Conservation (phyloP, 2,888 invertebrate genomes). For the Hypomecis atomaria region DNA sequence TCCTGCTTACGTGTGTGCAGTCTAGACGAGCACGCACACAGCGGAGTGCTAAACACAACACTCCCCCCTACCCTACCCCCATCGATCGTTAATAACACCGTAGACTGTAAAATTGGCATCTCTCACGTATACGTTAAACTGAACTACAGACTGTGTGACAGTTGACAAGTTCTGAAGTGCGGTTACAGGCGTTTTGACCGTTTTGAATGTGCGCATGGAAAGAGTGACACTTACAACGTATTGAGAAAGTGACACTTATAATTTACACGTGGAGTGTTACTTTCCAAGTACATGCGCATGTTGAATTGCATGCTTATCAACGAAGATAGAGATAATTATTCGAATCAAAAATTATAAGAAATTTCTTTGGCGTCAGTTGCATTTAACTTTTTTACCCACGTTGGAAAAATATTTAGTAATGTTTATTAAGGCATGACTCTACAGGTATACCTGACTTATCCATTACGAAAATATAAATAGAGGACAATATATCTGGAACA, state of each 20-base stretch:
- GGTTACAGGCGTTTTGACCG: neutral
- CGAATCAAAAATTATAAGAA: too few relatives aligned
- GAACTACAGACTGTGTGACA: slow-evolving; percentile 3
- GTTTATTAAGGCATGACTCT: too few relatives aligned
- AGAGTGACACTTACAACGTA: neutral
- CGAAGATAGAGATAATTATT: too few relatives aligned
- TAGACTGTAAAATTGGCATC: slow-evolving; percentile 48
- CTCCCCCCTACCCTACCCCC: slow-evolving; percentile 30
- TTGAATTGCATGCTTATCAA: too few relatives aligned
- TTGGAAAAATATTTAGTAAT: too few relatives aligned
- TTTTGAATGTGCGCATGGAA: neutral
- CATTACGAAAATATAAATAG: too few relatives aligned
- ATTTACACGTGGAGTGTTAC: neutral
- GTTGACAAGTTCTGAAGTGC: neutral
- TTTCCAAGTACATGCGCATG: too few relatives aligned
- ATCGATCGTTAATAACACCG: slow-evolving; percentile 47
- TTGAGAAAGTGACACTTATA: neutral
- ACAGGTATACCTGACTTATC: too few relatives aligned
- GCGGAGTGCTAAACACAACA: slow-evolving; percentile 24
- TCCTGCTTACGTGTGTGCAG: slow-evolving; percentile 22
- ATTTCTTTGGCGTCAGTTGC: too few relatives aligned
- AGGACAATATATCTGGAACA: too few relatives aligned
- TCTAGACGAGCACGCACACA: slow-evolving; percentile 33
- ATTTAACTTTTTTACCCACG: too few relatives aligned
- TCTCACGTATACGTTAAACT: slow-evolving; percentile 37